Evolutionary conservation across 2,888 invertebrate species (phyloP).

Genomic region (Drosophila aldrichi): DNA sequence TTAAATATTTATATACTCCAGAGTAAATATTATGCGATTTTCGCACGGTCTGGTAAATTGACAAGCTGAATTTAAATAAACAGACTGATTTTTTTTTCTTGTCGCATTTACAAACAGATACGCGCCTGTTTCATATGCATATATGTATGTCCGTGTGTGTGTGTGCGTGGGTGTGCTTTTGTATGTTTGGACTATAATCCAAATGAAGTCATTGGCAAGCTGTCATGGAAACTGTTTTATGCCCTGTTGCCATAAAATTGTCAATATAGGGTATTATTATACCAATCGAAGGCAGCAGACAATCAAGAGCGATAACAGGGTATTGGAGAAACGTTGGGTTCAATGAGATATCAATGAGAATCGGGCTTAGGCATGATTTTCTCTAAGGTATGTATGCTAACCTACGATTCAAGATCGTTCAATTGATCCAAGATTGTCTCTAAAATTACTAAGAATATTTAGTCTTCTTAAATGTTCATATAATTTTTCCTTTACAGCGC

Average conservation of each 20-base stretch:
- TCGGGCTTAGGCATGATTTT: too few species aligned
- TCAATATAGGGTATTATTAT: neutral
- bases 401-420: too few species aligned
- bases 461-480: too few species aligned
- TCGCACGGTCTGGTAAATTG: conserved; percentile 32
- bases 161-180: neutral
- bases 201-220: conserved; percentile 71
- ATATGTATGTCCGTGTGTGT: neutral
- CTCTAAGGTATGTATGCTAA: too few species aligned
- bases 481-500: too few species aligned
- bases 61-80: conserved; percentile 32
- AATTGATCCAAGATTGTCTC: too few species aligned
- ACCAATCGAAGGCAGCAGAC: neutral
- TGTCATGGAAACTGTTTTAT: conserved; percentile 23
- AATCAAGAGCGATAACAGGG: too few species aligned
- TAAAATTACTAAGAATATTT: neutral
- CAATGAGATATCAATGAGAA: too few species aligned
- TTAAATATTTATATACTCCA: conserved; percentile 17
- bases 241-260: conserved; percentile 6
- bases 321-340: neutral
- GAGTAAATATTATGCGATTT: conserved; percentile 20
- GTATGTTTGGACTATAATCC: conserved; percentile 16
- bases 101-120: conserved; percentile 23
- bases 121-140: conserved; percentile 4
- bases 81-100: conserved; percentile 60